Conservation (phyloP, 2,888 invertebrate genomes). For the Bibio marci region DNA sequence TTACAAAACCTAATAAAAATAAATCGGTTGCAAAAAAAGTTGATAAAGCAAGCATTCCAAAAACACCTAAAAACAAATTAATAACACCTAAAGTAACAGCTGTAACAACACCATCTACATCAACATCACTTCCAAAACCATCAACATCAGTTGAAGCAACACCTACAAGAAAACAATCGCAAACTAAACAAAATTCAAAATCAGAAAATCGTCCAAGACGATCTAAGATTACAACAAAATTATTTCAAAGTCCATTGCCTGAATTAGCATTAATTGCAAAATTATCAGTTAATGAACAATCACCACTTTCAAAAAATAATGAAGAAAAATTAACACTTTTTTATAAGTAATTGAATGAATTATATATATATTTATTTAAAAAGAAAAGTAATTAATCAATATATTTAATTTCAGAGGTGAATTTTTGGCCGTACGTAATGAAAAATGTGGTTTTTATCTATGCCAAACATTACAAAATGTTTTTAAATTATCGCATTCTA, state of each 20-base stretch:
- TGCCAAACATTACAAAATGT: constrained; percentile 86
- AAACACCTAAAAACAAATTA: not conserved
- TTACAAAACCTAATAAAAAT: not conserved
- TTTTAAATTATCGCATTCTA: constrained; percentile 66
- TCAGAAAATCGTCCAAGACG: constrained; percentile 1
- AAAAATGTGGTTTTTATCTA: constrained; percentile 72
- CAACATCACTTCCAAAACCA: not conserved
- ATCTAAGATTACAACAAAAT: constrained; percentile 29
- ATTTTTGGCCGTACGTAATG: constrained; percentile 80
- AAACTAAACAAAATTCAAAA: constrained; percentile 1
- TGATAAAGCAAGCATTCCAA: constrained; percentile 1
- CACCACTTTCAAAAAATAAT: constrained; percentile 33
- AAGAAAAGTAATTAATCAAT: too few species aligned
- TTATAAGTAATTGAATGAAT: constrained; percentile 69
- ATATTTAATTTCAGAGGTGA: constrained; percentile 52
- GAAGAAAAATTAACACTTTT: constrained; percentile 75
- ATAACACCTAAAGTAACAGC: not conserved
- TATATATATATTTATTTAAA: too few species aligned
- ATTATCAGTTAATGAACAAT: constrained; percentile 39
- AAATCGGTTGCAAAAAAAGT: not conserved
- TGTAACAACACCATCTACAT: constrained; percentile 2
- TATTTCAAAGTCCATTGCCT: constrained; percentile 68
- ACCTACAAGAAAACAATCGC: not conserved
- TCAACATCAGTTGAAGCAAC: not conserved
- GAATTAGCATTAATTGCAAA: constrained; percentile 63